phyloP scores from a whole-genome alignment of 2,113 vertebrate genomes.

The Aviceda subcristata region DNA sequence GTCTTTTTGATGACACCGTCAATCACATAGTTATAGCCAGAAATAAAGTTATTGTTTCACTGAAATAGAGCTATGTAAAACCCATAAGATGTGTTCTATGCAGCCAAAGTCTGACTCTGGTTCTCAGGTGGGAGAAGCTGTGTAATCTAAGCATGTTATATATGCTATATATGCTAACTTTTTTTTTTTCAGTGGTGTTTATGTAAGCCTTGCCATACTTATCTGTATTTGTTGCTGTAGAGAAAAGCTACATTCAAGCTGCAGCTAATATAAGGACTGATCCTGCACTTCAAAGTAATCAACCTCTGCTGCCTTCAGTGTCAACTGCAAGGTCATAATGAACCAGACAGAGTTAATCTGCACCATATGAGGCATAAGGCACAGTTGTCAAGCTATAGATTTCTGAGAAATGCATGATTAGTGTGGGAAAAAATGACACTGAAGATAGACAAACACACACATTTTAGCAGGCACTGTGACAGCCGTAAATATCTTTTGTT shows the following conservation, averaged over 20 bases:
- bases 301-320: background rate
- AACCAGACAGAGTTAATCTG: background rate
- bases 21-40: background rate
- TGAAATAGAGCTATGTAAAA: background rate
- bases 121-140: background rate
- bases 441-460: background rate
- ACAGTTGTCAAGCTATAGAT: background rate
- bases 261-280: background rate
- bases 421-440: background rate
- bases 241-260: background rate
- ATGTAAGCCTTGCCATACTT: background rate
- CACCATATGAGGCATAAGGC: background rate
- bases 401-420: background rate
- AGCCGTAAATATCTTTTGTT: background rate
- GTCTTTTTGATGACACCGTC: background rate
- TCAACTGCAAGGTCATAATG: background rate
- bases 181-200: background rate
- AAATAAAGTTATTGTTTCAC: background rate
- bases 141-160: background rate
- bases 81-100: background rate
- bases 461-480: background rate
- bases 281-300: background rate
- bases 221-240: background rate
- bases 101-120: background rate
- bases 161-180: no score